A percentile compares a stretch with the other conserved stretches of the same genome.
Evolutionary conservation across 2,797 vertebrate species (phyloP).

Genomic region (Scomberomorus guttatus): DNA sequence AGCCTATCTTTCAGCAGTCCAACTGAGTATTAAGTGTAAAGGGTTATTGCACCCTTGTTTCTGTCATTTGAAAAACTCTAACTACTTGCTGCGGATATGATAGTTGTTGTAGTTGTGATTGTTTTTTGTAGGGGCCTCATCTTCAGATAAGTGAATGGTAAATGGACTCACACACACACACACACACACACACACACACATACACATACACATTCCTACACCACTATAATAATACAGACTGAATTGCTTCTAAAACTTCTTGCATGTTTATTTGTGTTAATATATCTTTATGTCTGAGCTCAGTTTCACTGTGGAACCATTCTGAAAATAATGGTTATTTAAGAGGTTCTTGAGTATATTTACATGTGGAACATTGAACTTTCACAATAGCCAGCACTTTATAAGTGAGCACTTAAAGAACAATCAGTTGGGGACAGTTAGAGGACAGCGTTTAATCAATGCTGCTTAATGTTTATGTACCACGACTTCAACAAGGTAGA

Average conservation of each 20-base stretch:
- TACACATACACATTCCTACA: too few species aligned
- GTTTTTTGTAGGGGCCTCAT: not conserved
- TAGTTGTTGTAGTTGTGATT: not conserved
- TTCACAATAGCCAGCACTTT: slow-evolving; percentile 10
- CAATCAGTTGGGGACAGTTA: slow-evolving; percentile 2
- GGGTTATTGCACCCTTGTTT: not conserved
- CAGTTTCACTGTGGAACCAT: not conserved
- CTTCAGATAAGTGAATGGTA: not conserved
- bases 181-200: too few species aligned
- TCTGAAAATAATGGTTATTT: not conserved
- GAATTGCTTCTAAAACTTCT: too few species aligned
- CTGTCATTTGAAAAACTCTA: not conserved
- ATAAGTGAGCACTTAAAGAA: not conserved
- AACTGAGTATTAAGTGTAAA: not conserved
- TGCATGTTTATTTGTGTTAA: too few species aligned
- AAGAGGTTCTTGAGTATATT: not conserved
- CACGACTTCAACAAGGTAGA: too few species aligned
- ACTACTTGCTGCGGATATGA: slow-evolving; percentile 4
- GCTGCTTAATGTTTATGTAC: not conserved
- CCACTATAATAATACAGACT: too few species aligned
- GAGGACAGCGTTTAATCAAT: slow-evolving; percentile 10
- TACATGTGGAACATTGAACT: not conserved
- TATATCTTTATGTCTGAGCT: not conserved
- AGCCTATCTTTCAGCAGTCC: slow-evolving; percentile 8
- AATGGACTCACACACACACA: too few species aligned